Percentiles rank a stretch among this genome's conserved stretches.
Conservation (phyloP, 2,797 vertebrate species). For the Heterohyrax brucei region DNA sequence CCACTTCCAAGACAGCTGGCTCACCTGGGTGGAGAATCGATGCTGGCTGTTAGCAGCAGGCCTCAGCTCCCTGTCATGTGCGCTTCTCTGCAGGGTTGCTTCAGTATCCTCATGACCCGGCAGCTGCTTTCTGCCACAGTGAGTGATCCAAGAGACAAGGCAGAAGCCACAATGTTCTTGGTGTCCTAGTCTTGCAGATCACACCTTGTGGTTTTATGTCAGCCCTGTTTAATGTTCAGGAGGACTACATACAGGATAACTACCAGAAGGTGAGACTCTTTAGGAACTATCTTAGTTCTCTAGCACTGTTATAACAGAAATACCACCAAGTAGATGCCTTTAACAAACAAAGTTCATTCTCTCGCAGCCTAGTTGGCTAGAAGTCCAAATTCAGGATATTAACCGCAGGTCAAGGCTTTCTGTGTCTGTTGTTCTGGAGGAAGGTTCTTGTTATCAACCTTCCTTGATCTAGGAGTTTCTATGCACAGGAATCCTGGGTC, state of each 20-base stretch:
- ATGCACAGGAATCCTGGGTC: too few relatives aligned
- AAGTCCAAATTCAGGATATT: too few relatives aligned
- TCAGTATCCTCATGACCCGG: neutral
- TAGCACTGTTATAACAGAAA: too few relatives aligned
- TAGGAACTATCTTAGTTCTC: neutral
- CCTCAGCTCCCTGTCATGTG: neutral
- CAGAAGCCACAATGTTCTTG: neutral
- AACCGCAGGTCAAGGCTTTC: too few relatives aligned
- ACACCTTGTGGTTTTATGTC: neutral
- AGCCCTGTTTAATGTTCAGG: too few relatives aligned
- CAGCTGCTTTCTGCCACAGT: neutral
- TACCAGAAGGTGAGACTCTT: neutral
- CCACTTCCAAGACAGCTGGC: neutral
- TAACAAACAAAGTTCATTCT: too few relatives aligned
- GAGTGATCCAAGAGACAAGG: neutral
- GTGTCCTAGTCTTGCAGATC: neutral
- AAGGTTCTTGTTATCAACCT: too few relatives aligned
- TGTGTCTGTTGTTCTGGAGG: too few relatives aligned
- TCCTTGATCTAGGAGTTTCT: too few relatives aligned
- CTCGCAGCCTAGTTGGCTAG: too few relatives aligned
- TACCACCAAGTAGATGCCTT: too few relatives aligned
- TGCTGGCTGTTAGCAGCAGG: neutral
- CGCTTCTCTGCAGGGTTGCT: neutral
- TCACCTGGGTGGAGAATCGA: neutral
- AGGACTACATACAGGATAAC: neutral